These are phyloP conservation scores for Chiridota heheva DNA, from an alignment of 35 echinoderm and acorn worm genomes.

Conservation along the genomic window DNA sequence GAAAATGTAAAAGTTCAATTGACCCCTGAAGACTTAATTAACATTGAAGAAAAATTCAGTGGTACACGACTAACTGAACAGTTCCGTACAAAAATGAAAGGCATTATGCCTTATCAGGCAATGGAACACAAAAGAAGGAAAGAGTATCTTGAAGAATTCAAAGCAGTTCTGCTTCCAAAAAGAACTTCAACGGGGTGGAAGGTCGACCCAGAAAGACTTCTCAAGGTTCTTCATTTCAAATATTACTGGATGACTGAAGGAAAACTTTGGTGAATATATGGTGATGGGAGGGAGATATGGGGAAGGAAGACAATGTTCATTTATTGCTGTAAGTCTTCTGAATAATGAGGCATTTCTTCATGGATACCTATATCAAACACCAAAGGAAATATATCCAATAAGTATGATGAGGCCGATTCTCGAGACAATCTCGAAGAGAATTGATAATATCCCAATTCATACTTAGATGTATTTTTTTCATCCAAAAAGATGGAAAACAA, in stretches of 20 bases:
- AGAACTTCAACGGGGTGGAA: conserved; percentile 48
- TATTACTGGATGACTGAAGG: background rate
- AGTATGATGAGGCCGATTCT: conserved; percentile 41
- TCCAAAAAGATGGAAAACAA: background rate
- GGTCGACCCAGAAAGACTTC: conserved; percentile 30
- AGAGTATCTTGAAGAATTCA: conserved; percentile 28
- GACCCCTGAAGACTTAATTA: no score
- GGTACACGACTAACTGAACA: no score
- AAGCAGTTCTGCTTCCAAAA: conserved; percentile 24
- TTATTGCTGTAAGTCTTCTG: background rate
- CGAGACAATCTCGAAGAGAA: conserved; percentile 46
- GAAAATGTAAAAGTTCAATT: no score
- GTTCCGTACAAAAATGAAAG: no score
- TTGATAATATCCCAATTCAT: background rate
- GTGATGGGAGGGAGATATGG: background rate
- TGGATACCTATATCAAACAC: no score
- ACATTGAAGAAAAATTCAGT: no score
- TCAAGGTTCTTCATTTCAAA: conserved; percentile 27
- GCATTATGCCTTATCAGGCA: no score
- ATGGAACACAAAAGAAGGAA: background rate
- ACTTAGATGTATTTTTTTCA: background rate
- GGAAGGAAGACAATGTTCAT: background rate
- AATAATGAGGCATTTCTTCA: conserved; percentile 4
- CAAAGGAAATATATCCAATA: background rate
- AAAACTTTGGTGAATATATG: conserved; percentile 1